A percentile compares a stretch with the other conserved stretches of the same genome.
phyloP scores from a whole-genome alignment of 2,888 invertebrate species.

The Andrena hattorfiana region DNA sequence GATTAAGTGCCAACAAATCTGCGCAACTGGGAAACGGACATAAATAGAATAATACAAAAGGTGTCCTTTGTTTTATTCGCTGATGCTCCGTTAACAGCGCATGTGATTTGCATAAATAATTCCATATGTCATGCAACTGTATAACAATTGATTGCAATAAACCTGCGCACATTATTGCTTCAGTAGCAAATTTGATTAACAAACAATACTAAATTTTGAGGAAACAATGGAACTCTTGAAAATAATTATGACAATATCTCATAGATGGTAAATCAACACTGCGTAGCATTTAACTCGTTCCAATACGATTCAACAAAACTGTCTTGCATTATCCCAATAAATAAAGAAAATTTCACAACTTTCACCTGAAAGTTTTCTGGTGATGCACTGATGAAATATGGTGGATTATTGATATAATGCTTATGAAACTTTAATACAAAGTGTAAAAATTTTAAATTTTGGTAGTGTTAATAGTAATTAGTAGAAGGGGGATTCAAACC shows the following conservation, averaged over 20 bases:
- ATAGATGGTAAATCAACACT: no score
- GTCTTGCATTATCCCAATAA: no score
- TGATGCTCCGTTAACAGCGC: neutral
- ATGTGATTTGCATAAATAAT: neutral
- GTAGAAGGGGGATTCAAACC: no score
- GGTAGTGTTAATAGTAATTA: no score
- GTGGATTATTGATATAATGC: no score
- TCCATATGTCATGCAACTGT: neutral
- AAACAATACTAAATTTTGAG: neutral
- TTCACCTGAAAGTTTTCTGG: no score
- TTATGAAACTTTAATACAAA: no score
- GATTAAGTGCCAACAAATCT: conserved; percentile 5
- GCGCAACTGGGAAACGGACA: neutral
- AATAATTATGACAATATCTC: neutral
- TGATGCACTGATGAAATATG: no score
- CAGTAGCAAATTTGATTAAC: neutral
- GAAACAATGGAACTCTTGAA: neutral
- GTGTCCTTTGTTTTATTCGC: neutral
- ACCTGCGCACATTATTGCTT: neutral
- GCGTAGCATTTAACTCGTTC: no score
- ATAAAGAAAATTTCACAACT: no score
- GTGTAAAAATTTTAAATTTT: no score
- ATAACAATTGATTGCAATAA: neutral
- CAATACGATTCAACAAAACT: no score
- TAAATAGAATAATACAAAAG: conserved; percentile 2